phyloP scores from a whole-genome alignment of 2,113 vertebrate species.

The Etheostoma cragini region DNA sequence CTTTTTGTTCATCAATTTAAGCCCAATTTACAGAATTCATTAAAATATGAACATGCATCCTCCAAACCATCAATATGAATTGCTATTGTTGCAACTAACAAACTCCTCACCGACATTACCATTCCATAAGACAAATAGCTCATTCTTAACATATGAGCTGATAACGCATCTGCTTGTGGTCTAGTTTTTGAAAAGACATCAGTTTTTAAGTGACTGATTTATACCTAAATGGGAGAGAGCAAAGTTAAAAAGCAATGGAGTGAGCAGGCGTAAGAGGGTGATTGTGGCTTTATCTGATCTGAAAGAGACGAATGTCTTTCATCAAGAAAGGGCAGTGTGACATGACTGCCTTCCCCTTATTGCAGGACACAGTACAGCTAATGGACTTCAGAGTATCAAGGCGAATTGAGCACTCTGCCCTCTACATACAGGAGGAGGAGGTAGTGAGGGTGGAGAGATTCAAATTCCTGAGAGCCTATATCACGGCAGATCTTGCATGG shows the following conservation, averaged over 20 bases:
- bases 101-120: not conserved
- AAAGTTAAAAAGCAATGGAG: conserved; percentile 53
- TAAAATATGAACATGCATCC: not conserved
- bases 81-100: not conserved
- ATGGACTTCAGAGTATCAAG: too few species aligned
- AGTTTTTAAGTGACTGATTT: conserved; percentile 31
- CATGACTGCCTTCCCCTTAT: not conserved
- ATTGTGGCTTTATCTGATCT: conserved; percentile 10
- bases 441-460: too few species aligned
- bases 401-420: too few species aligned
- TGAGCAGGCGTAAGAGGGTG: not conserved
- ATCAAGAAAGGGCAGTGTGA: conserved; percentile 7
- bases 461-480: too few species aligned
- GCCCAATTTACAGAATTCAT: not conserved
- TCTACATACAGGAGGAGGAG: too few species aligned
- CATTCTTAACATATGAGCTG: not conserved
- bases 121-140: not conserved
- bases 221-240: conserved; percentile 18
- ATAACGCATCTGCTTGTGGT: conserved; percentile 8
- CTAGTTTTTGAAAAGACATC: conserved; percentile 17
- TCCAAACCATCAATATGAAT: not conserved
- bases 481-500: too few species aligned
- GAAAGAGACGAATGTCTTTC: not conserved
- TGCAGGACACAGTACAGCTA: not conserved
- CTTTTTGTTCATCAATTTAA: not conserved